phyloP scores from a whole-genome alignment of 2,113 vertebrate genomes.

The Saguinus midas region DNA sequence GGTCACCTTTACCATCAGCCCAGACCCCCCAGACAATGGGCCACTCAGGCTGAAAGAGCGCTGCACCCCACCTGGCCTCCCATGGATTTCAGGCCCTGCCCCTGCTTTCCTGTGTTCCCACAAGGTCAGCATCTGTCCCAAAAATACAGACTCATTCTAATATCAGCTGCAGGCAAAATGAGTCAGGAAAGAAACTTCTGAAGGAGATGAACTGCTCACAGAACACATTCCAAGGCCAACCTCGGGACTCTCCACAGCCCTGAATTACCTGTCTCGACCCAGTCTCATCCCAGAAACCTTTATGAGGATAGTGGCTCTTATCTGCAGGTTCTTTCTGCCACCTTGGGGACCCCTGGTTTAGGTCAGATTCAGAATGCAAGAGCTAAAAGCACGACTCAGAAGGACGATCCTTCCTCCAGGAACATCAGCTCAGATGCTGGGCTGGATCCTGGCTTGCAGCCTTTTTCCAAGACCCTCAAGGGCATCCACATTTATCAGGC shows the following conservation, averaged over 20 bases:
- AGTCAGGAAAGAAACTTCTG: background rate
- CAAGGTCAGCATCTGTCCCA: background rate
- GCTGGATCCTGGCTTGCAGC: background rate
- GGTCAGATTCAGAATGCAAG: background rate
- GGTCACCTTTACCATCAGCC: background rate
- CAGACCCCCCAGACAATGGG: background rate
- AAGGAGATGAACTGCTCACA: background rate
- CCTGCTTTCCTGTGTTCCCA: background rate
- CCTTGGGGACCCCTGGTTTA: background rate
- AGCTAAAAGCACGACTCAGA: background rate
- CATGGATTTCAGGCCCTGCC: background rate
- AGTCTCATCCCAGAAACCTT: background rate
- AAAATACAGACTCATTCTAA: background rate
- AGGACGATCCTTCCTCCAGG: background rate
- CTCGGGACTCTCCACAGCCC: background rate
- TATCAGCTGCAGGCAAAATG: background rate
- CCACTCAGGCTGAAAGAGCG: background rate
- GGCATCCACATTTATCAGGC: background rate
- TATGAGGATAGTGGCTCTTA: background rate
- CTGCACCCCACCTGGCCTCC: background rate
- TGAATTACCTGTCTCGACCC: background rate
- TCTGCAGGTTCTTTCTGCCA: background rate
- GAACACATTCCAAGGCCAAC: background rate
- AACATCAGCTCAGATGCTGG: background rate
- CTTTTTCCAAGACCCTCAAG: background rate